Base-by-base conservation (phyloP, 2,888 invertebrate genomes). In the Thalpophila matura region DNA sequence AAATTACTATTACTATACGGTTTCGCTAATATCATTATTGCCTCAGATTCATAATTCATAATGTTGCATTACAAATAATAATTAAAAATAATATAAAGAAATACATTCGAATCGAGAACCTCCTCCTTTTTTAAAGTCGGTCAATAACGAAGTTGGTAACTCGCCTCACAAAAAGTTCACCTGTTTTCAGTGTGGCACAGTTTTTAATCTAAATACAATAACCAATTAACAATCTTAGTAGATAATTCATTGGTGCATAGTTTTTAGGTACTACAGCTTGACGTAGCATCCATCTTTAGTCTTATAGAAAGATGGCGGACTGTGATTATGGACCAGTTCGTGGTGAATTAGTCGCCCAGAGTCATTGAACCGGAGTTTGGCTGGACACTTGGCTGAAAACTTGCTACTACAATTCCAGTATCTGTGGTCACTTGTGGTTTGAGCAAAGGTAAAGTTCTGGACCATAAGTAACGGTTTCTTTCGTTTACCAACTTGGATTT, bases 371-470 rank as follows among this genome's bases (percentile, higher is more conserved):
- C 86, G 79, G 0, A 92, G 60, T 35, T 82, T 87, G 2, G 91
- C 91, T 1, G 75, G 70, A 33, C 92, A 92, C 24, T 84, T 84
- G 1, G 68, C 63, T 0, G 85, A 77, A 1, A 63, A 57, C 47
- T 89, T 91, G 64, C 79, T 87, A 27, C 87, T 88, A 54, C 92
- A 92, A 55, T 89, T 85, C 88, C 91, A 89, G 45, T 92, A 91
- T 3, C 90, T 75, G 0, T 49, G 64, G 45, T 89, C 86, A 43
- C 77, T 85, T 0, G 88, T 90, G 0, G 90, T 87, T 63, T 83
- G 84, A 4, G 85, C 74, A 70, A 90, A 91, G 0, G 85, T 89
- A 42, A 88, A 75, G 2, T 82, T 69, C 3, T 79, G 45, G 5
- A 85, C 45, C 56, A 80, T 33, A 0, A 85, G 58, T 9, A 77